A percentile compares a stretch with the other conserved stretches of the same genome.
Evolutionary conservation across 1,140 invertebrate species (phyloP).

Genomic region (Paramacrobiotus metropolitanus): DNA sequence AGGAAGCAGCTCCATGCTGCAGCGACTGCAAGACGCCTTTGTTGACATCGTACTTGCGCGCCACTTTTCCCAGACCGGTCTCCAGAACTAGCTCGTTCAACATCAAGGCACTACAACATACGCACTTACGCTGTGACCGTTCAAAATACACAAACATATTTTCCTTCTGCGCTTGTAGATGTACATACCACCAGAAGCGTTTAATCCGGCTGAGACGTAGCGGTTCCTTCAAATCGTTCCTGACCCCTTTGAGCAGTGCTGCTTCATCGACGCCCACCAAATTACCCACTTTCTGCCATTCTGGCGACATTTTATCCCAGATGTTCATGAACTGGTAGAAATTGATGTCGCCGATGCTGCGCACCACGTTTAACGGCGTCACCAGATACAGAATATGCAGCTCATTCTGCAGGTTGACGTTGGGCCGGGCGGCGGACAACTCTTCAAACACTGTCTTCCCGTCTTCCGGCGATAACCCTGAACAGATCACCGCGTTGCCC

Average conservation of each 20-base stretch:
- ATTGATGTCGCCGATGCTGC: conserved; percentile 30
- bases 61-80: conserved; percentile 48
- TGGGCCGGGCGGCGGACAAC: conserved; percentile 61
- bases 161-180: too few species aligned
- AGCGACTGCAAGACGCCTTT: conserved; percentile 66
- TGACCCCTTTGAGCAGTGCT: too few species aligned
- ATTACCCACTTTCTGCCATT: conserved; percentile 58
- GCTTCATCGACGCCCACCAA: conserved; percentile 77
- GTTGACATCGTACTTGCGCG: conserved; percentile 54
- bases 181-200: too few species aligned
- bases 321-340: conserved; percentile 63
- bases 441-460: conserved; percentile 65
- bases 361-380: conserved; percentile 11
- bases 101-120: conserved; percentile 71
- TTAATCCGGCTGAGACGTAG: too few species aligned
- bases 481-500: conserved; percentile 69
- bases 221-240: too few species aligned
- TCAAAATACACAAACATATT: too few species aligned
- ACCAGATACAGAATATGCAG: conserved; percentile 64
- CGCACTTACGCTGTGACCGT: too few species aligned
- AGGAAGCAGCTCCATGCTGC: conserved; percentile 76
- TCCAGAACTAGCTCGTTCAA: conserved; percentile 82
- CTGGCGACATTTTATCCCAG: conserved; percentile 53
- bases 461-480: conserved; percentile 72
- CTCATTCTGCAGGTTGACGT: conserved; percentile 77